phyloP scores from a whole-genome alignment of 2,888 invertebrate genomes.

The Agapetus fuscipes region DNA sequence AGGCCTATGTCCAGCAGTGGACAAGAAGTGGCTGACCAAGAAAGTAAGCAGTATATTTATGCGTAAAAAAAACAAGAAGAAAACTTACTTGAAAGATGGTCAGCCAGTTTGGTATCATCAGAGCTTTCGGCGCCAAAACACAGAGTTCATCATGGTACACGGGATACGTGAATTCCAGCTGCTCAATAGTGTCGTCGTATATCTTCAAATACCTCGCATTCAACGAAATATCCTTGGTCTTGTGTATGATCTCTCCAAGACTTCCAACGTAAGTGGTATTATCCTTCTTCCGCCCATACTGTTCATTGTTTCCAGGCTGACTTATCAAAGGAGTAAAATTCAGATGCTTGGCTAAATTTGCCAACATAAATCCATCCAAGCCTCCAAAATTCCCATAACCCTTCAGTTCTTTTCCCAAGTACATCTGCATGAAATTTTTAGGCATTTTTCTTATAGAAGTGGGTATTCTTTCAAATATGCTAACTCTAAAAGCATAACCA shows the following conservation, averaged over 20 bases:
- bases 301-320: constrained; percentile 21
- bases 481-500: constrained; percentile 28
- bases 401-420: constrained; percentile 16
- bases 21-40: no score
- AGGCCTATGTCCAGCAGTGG: no score
- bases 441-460: constrained; percentile 23
- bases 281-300: constrained; percentile 24
- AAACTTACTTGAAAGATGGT: constrained; percentile 28
- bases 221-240: constrained; percentile 29
- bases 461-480: constrained; percentile 28
- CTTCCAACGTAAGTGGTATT: constrained; percentile 27
- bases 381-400: constrained; percentile 25
- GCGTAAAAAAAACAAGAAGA: no score
- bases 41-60: no score
- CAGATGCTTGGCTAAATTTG: constrained; percentile 26
- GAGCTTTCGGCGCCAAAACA: constrained; percentile 33
- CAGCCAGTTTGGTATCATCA: constrained; percentile 33
- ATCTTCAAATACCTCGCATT: constrained; percentile 32
- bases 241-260: constrained; percentile 30
- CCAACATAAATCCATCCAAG: constrained; percentile 29
- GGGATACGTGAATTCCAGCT: constrained; percentile 30
- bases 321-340: constrained; percentile 27
- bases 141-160: constrained; percentile 32
- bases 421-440: constrained; percentile 14
- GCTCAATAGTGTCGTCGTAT: constrained; percentile 25